Evolutionary conservation across 1,140 invertebrate species (phyloP), one percentile per base, ranked within the genome.

Genomic region (Panagrolaimus sp.): DNA sequence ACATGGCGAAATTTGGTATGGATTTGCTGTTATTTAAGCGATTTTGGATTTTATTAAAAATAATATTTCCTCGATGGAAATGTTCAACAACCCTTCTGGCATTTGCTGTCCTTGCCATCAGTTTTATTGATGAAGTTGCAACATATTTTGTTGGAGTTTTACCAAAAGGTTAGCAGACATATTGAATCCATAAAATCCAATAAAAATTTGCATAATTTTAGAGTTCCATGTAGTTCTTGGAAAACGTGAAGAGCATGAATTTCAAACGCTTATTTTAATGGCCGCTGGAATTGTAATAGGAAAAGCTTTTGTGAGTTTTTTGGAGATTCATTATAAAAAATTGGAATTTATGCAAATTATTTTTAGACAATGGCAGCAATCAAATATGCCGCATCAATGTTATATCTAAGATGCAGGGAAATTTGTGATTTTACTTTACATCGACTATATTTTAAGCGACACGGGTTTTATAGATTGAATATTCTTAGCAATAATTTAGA

Each of bases 371-470:
- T 76, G n/a, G 43, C 74, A n/a, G 43, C 52, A 28, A 67, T 78
- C 21, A 79, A 76, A 62, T 68, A 72, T 47, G 17, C 74, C 14
- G 47, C 77, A 9, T 79, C 73, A 12, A 43, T 78, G 28, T 75
- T 78, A 28, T 79, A 67, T 46, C 48, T 78, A 12, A 76, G 67
- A 47, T 76, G 77, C 55, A 68, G 76, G 1, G 65, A 71, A 32
- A 70, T 73, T 8, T 69, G 71, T 63, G 70, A 75, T 63, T 70
- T 75, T 21, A 72, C 74, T 26, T 58, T 82, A 55, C 80, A 82
- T 69, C 71, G 78, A 15, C 71, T 82, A 44, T 82, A 82, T 67
- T 82, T 82, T 66, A 83, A 81, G 68, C 79, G 81, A 28, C 76
- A 81, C 65, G 81, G 70, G 15, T 82, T 83, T 52, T 82, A 76